Evolutionary conservation across 2,888 invertebrate species (phyloP).

Genomic region (Dryomyza anilis): DNA sequence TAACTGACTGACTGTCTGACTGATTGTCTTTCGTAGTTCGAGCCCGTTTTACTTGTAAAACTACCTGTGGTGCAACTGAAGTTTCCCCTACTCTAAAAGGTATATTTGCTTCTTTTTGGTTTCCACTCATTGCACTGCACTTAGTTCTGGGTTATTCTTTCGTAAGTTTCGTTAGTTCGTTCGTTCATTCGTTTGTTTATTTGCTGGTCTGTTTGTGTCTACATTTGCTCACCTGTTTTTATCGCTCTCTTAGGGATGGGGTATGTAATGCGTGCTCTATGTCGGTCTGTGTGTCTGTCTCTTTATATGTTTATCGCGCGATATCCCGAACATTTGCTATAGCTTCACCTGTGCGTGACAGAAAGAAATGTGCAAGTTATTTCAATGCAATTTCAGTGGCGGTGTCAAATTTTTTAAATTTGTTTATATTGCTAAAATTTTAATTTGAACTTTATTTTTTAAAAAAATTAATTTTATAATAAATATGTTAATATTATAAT

Average conservation of each 20-base stretch:
- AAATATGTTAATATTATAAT: too few species aligned
- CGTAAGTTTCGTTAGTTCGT: background rate
- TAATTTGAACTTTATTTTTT: too few species aligned
- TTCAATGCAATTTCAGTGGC: constrained; percentile 6
- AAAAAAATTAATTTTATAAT: too few species aligned
- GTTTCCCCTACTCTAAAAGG: background rate
- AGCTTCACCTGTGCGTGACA: constrained; percentile 14
- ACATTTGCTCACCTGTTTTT: background rate
- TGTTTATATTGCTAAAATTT: too few species aligned
- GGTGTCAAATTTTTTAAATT: too few species aligned
- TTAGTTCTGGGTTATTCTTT: background rate
- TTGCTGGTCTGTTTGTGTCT: too few species aligned
- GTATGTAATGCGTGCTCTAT: background rate
- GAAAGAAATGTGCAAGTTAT: background rate
- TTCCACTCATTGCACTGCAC: constrained; percentile 5
- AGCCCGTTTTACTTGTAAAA: background rate
- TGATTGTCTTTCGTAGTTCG: constrained; percentile 1
- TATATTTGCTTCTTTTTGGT: background rate
- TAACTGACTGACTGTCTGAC: background rate
- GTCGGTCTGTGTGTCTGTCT: too few species aligned
- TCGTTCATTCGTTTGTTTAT: too few species aligned
- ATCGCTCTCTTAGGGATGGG: background rate
- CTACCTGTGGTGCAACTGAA: constrained; percentile 20
- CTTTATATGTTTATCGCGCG: too few species aligned
- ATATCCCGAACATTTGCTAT: too few species aligned